phyloP scores from a whole-genome alignment of 2,888 invertebrate species.

The Megastigmus dorsalis region DNA sequence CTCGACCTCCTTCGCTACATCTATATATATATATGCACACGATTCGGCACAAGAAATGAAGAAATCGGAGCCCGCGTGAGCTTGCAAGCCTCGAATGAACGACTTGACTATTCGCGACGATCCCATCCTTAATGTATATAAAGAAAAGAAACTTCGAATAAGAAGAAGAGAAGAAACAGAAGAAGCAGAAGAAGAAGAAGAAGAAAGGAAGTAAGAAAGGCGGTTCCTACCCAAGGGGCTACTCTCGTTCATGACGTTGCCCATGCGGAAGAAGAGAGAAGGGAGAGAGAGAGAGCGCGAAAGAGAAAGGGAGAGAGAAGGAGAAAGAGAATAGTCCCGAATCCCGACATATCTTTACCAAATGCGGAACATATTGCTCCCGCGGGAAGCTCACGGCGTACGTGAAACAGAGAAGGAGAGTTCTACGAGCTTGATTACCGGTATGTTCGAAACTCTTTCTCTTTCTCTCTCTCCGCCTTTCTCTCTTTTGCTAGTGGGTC shows the following conservation, averaged over 20 bases:
- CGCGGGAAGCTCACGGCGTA: slow-evolving; percentile 43
- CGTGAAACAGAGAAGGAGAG: slow-evolving; percentile 48
- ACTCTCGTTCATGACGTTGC: slow-evolving; percentile 49
- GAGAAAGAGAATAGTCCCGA: slow-evolving; percentile 34
- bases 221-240: slow-evolving; percentile 49
- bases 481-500: too few relatives aligned
- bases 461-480: neutral
- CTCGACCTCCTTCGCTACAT: neutral
- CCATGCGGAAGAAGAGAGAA: slow-evolving; percentile 19
- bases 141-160: neutral
- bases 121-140: neutral
- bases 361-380: slow-evolving; percentile 59
- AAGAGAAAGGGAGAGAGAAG: neutral
- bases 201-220: slow-evolving; percentile 2
- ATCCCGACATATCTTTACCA: slow-evolving; percentile 59
- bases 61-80: neutral
- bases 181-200: neutral
- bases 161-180: neutral
- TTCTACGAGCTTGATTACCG: slow-evolving; percentile 59
- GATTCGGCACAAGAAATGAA: neutral
- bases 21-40: too few relatives aligned
- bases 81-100: neutral
- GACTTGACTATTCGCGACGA: neutral
- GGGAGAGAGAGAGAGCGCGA: neutral
- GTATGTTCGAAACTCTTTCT: neutral